Evolutionary conservation across 1,140 invertebrate genomes (phyloP).

Genomic region (Drosophila repleta): DNA sequence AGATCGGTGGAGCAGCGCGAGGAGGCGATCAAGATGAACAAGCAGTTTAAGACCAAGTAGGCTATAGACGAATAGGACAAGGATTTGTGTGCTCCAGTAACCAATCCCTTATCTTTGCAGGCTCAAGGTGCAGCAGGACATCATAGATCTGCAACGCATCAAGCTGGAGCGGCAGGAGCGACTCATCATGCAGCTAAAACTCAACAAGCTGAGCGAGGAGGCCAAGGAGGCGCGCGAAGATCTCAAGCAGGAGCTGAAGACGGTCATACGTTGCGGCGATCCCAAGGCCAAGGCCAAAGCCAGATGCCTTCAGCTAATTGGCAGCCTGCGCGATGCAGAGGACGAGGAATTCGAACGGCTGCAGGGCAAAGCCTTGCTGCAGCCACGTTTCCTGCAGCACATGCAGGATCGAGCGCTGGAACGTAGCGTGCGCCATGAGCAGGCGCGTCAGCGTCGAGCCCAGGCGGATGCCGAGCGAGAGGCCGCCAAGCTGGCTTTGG

Average conservation of each 20-base stretch:
- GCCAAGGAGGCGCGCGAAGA: conserved; percentile 85
- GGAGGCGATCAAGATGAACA: conserved; percentile 60
- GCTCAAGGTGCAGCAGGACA: conserved; percentile 87
- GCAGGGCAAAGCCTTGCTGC: conserved; percentile 85
- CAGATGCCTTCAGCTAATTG: conserved; percentile 85
- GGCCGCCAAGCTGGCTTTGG: conserved; percentile 84
- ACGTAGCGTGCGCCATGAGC: conserved; percentile 86
- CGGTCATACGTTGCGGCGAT: conserved; percentile 86
- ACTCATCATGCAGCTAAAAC: conserved; percentile 87
- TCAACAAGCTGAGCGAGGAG: conserved; percentile 86
- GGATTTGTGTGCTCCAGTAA: neutral
- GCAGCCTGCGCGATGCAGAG: conserved; percentile 82
- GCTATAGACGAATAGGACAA: neutral
- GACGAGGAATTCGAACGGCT: conserved; percentile 81
- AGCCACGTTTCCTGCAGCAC: conserved; percentile 87
- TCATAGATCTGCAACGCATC: conserved; percentile 87
- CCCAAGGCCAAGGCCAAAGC: conserved; percentile 85
- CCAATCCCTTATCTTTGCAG: conserved; percentile 64
- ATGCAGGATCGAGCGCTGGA: conserved; percentile 87
- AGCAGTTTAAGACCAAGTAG: conserved; percentile 82
- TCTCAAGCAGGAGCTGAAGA: conserved; percentile 85
- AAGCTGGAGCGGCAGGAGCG: conserved; percentile 87
- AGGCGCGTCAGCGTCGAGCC: conserved; percentile 86
- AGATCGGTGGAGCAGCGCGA: conserved; percentile 44
- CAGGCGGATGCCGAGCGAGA: conserved; percentile 87